Evolutionary conservation across 2,888 invertebrate species (phyloP), one percentile per base, ranked within the genome.

Genomic region (Apamea monoglypha): DNA sequence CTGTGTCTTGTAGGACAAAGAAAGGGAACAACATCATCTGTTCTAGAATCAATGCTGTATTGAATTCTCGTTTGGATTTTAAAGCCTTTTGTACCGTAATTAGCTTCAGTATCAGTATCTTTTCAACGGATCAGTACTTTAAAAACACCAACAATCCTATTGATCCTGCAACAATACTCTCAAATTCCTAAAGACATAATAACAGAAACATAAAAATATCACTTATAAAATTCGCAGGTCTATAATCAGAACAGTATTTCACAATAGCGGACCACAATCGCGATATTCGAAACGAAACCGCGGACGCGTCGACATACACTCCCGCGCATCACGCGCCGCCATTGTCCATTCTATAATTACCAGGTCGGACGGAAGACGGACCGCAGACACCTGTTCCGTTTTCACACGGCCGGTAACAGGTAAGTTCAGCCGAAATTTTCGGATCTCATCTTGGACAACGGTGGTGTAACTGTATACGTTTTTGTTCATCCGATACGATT

Each of bases 351-450:
- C 93, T 93, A 94, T 96, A 96, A 96, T 96, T 96, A 96, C 93
- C 91, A 90, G 92, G 90, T 92, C 93, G 93, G 90, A 92, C 93
- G 94, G 93, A 93, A 94, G 93, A 90, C 90, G 88, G 89, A 90
- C 93, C 92, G 90, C 94, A 91, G 90, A 93, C 96, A 96, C 96
- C 96, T 97, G 96, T 97, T 96, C 94, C 89, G 92, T 95, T 95
- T 96, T 97, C 97, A 96, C 97, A 97, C 97, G 96, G 92, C 94
- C 93, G 83, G 86, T 91, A 92, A 93, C 96, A 96, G 96, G 96
- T 96, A 95, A 92, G 90, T 90, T 90, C 91, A 91, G 88, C 91
- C 92, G 90, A 91, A 92, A 88, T 74, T 83, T 85, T 91, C 90
- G 90, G 81, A 87, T 88, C 78, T 76, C 84, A 83, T 92, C 91